Conservation (phyloP, 2,797 vertebrate genomes). For the Microcaecilia unicolor region DNA sequence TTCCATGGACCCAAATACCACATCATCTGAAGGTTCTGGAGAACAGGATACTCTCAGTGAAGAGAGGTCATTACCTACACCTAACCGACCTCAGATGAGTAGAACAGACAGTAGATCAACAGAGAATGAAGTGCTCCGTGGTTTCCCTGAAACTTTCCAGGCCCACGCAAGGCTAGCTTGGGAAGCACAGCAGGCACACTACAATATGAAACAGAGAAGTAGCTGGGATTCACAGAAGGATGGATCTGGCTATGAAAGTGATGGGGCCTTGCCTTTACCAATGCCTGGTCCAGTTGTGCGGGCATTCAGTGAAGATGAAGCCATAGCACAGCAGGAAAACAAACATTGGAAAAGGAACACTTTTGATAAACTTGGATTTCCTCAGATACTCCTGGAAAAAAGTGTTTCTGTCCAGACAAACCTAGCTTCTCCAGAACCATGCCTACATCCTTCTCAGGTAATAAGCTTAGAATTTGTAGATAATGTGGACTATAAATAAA, state of each 20-base stretch:
- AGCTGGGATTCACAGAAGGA: conserved; percentile 82
- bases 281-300: conserved; percentile 87
- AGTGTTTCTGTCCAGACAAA: conserved; percentile 92
- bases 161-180: conserved; percentile 81
- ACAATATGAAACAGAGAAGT: conserved; percentile 80
- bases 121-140: conserved; percentile 27
- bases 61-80: conserved; percentile 12
- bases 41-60: conserved; percentile 32
- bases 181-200: conserved; percentile 84
- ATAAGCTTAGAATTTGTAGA: no score
- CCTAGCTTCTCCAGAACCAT: conserved; percentile 88
- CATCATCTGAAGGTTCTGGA: conserved; percentile 35
- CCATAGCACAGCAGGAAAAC: conserved; percentile 79
- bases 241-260: conserved; percentile 84
- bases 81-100: conserved; percentile 23
- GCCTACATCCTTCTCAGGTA: conserved; percentile 94
- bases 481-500: no score
- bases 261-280: conserved; percentile 77
- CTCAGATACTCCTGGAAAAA: conserved; percentile 88
- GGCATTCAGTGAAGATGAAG: conserved; percentile 93
- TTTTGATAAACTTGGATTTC: conserved; percentile 85
- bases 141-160: conserved; percentile 58
- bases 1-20: conserved; percentile 57
- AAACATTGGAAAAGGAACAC: conserved; percentile 85
- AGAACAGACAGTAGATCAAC: conserved; percentile 38